Evolutionary conservation across 1,140 invertebrate genomes (phyloP).

Genomic region (Delia radicum): DNA sequence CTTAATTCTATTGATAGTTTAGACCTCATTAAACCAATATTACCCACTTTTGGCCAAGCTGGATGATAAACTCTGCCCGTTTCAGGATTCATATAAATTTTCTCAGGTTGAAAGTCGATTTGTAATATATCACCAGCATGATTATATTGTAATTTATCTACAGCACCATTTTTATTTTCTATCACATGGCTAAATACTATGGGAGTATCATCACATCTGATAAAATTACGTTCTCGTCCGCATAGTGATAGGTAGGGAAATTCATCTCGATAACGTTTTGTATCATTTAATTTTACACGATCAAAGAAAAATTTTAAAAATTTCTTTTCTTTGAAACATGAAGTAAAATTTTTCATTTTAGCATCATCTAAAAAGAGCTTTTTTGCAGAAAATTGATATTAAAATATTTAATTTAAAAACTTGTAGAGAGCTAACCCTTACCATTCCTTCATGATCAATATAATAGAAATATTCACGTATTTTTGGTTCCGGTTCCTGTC

Average conservation of each 20-base stretch:
- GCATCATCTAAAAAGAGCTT: constrained; percentile 97
- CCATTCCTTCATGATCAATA: constrained; percentile 98
- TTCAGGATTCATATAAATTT: constrained; percentile 81
- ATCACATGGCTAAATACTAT: constrained; percentile 87
- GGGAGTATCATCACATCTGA: constrained; percentile 92
- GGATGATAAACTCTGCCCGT: constrained; percentile 92
- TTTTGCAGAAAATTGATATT: background rate
- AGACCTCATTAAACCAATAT: constrained; percentile 83
- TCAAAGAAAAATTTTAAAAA: constrained; percentile 95
- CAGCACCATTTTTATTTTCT: constrained; percentile 45
- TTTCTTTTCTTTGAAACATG: constrained; percentile 96
- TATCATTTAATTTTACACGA: constrained; percentile 74
- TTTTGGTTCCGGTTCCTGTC: constrained; percentile 80
- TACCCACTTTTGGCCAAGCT: constrained; percentile 70
- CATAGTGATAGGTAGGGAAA: constrained; percentile 94
- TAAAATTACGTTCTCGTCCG: constrained; percentile 87
- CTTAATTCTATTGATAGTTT: constrained; percentile 89
- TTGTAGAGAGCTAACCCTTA: constrained; percentile 59
- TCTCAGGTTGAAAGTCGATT: constrained; percentile 71
- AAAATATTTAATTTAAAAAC: background rate
- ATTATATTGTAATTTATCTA: constrained; percentile 71
- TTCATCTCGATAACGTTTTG: constrained; percentile 70
- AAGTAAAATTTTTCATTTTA: constrained; percentile 97
- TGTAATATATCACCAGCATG: constrained; percentile 74
- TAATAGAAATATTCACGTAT: constrained; percentile 97